A percentile compares a stretch with the other conserved stretches of the same genome.
Conservation (phyloP, 2,888 invertebrate genomes). For the Apamea epomidion region DNA sequence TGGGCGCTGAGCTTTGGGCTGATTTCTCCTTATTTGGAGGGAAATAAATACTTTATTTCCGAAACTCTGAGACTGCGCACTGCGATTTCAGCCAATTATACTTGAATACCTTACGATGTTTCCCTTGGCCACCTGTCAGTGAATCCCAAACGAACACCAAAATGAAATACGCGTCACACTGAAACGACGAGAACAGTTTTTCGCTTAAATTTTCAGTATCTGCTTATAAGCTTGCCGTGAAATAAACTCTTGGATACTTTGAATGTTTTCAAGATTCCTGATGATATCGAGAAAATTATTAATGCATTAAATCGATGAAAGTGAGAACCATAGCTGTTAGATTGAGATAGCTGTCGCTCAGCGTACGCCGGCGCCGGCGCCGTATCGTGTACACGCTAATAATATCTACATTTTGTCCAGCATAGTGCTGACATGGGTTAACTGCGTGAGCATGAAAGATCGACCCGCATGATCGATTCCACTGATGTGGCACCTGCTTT, state of each 20-base stretch:
- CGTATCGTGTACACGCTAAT: constrained; percentile 72
- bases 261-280: not conserved
- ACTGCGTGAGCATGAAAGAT: constrained; percentile 10
- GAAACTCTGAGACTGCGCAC: not conserved
- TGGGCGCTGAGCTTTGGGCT: not conserved
- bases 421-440: constrained; percentile 56
- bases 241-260: not conserved
- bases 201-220: not conserved
- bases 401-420: constrained; percentile 75
- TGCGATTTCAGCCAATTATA: not conserved
- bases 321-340: constrained; percentile 51
- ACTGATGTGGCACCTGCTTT: not conserved
- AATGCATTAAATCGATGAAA: constrained; percentile 4
- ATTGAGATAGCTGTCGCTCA: constrained; percentile 62
- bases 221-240: not conserved
- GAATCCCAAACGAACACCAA: not conserved
- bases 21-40: not conserved
- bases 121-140: not conserved
- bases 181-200: too few relatives aligned
- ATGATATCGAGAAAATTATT: constrained; percentile 14
- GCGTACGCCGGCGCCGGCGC: constrained; percentile 67
- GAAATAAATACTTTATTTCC: constrained; percentile 1
- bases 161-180: not conserved
- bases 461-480: not conserved
- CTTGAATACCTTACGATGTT: not conserved